These are phyloP conservation scores for Chionoecetes opilio DNA, from an alignment of 1,140 invertebrate genomes.

Conservation along the genomic window DNA sequence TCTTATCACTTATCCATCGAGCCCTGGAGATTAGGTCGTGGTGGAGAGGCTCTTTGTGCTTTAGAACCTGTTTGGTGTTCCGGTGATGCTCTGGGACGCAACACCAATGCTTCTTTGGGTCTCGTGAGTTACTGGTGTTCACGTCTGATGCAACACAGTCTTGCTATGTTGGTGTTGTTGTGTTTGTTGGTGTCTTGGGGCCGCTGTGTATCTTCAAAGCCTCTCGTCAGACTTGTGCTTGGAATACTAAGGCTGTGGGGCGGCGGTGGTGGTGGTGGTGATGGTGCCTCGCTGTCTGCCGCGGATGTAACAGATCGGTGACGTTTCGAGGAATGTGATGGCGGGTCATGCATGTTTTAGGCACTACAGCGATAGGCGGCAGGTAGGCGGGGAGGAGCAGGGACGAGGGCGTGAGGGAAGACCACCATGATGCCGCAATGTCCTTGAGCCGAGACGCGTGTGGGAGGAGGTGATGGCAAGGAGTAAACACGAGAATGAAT, in stretches of 20 bases:
- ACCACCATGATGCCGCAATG: neutral
- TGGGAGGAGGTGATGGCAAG: neutral
- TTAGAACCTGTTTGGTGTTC: neutral
- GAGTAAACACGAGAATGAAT: neutral
- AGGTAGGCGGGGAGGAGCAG: neutral
- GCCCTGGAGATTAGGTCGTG: neutral
- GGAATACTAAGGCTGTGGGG: neutral
- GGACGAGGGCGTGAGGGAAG: neutral
- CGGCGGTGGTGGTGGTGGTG: neutral
- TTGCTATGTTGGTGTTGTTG: neutral
- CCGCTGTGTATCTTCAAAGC: neutral
- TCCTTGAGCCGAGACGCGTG: neutral
- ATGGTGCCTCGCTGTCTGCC: neutral
- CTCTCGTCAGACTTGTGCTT: neutral
- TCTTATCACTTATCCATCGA: neutral
- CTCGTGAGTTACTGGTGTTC: neutral
- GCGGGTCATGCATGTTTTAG: neutral
- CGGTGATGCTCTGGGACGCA: neutral
- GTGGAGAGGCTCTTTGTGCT: neutral
- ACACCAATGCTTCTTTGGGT: neutral
- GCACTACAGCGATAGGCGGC: neutral
- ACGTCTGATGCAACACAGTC: neutral
- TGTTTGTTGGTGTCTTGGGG: neutral
- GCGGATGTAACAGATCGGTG: neutral
- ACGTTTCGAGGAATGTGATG: neutral